A percentile compares a stretch with the other conserved stretches of the same genome.
Conservation (phyloP, 2,888 invertebrate genomes). For the Coecobrya sp. region DNA sequence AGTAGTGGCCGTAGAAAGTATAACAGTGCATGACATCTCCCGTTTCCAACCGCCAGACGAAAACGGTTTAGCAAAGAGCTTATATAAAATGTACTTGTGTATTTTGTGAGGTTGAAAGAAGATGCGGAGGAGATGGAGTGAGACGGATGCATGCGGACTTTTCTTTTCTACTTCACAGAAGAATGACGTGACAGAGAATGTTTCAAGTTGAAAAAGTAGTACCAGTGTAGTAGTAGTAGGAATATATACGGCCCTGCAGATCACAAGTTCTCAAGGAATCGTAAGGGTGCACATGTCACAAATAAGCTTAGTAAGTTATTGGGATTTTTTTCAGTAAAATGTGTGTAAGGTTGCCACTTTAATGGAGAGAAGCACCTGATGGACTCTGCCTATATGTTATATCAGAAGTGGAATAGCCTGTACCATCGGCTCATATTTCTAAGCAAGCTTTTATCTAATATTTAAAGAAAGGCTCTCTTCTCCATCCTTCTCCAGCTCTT, state of each 20-base stretch:
- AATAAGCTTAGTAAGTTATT: constrained; percentile 61
- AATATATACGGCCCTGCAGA: neutral
- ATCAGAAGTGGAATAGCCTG: neutral
- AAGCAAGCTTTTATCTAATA: neutral
- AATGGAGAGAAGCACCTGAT: constrained; percentile 54
- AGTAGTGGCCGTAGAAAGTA: neutral
- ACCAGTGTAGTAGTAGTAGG: neutral
- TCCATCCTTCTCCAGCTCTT: neutral
- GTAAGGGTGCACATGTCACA: constrained; percentile 32
- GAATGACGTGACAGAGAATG: constrained; percentile 43
- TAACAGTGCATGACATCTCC: neutral
- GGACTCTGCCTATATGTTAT: constrained; percentile 20
- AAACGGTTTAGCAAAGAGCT: neutral
- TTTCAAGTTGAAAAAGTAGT: constrained; percentile 25
- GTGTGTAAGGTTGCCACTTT: constrained; percentile 17
- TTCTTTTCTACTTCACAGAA: neutral
- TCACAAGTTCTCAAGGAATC: constrained; percentile 42
- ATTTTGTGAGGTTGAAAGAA: neutral
- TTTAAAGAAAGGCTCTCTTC: neutral
- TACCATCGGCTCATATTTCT: neutral
- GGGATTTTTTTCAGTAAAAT: constrained; percentile 19
- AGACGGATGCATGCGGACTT: neutral
- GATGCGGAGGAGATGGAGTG: constrained; percentile 12
- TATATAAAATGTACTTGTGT: neutral
- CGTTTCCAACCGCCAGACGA: neutral